Conservation (phyloP, 2,113 vertebrate species). For the Melozone crissalis region DNA sequence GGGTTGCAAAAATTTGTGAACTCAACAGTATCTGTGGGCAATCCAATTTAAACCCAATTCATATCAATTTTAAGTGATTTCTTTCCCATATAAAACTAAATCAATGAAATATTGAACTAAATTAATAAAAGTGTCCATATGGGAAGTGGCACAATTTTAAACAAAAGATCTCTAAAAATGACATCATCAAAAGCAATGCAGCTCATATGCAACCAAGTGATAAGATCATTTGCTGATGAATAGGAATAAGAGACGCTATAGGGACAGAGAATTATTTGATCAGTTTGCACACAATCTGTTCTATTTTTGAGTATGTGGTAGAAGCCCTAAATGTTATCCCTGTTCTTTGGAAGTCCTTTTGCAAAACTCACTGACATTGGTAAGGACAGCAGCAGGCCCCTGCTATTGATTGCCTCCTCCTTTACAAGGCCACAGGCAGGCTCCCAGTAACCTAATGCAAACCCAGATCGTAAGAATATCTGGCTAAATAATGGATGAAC, state of each 20-base stretch:
- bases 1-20: slow-evolving; percentile 1
- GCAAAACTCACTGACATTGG: background rate
- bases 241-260: background rate
- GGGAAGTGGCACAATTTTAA: background rate
- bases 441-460: background rate
- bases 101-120: slow-evolving; percentile 3
- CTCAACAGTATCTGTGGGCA: background rate
- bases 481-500: background rate
- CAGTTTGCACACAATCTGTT: background rate
- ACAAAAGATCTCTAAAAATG: background rate
- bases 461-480: background rate
- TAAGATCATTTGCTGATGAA: background rate
- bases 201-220: background rate
- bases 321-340: background rate
- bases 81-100: background rate
- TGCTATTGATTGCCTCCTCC: background rate
- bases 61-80: slow-evolving; percentile 6
- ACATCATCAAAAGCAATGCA: background rate
- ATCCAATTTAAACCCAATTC: slow-evolving; percentile 15
- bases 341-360: background rate
- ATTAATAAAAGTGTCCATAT: background rate
- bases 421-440: background rate
- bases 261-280: background rate
- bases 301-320: background rate
- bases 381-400: background rate